Evolutionary conservation across 2,888 invertebrate genomes (phyloP).

Genomic region (Diachrysia chrysitis): DNA sequence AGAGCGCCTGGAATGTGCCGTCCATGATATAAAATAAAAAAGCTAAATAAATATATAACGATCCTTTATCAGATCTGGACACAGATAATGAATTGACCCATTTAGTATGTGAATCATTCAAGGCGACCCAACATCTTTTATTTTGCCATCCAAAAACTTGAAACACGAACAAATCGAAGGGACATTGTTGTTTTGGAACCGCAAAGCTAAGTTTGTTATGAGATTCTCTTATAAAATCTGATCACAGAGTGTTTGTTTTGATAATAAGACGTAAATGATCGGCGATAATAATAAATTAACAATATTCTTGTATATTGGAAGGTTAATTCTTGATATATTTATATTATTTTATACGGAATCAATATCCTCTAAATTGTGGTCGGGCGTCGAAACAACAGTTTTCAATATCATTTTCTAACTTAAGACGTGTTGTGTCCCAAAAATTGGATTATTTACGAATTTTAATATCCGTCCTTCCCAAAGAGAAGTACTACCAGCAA

Average conservation of each 20-base stretch:
- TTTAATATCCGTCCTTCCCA: not conserved
- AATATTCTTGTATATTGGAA: conserved; percentile 55
- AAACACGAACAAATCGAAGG: not conserved
- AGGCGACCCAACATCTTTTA: conserved; percentile 63
- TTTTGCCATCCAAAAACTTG: conserved; percentile 38
- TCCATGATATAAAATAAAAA: conserved; percentile 68
- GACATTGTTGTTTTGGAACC: not conserved
- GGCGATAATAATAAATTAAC: conserved; percentile 65
- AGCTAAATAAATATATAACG: conserved; percentile 75
- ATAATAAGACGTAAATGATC: conserved; percentile 65
- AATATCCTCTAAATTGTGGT: conserved; percentile 23
- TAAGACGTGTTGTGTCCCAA: conserved; percentile 22
- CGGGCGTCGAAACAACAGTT: conserved; percentile 13
- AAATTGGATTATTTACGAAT: not conserved
- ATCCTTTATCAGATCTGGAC: conserved; percentile 84
- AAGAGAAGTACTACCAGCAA: not conserved
- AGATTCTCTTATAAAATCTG: conserved; percentile 53
- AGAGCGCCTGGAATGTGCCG: conserved; percentile 77
- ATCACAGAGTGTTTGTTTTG: conserved; percentile 65
- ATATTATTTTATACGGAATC: conserved; percentile 14
- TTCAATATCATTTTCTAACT: conserved; percentile 28
- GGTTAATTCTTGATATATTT: conserved; percentile 49
- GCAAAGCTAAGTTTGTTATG: conserved; percentile 52
- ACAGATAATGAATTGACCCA: conserved; percentile 86
- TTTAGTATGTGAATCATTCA: conserved; percentile 84